Conservation (phyloP, 2,888 invertebrate genomes). For the Cheilosia impressa region DNA sequence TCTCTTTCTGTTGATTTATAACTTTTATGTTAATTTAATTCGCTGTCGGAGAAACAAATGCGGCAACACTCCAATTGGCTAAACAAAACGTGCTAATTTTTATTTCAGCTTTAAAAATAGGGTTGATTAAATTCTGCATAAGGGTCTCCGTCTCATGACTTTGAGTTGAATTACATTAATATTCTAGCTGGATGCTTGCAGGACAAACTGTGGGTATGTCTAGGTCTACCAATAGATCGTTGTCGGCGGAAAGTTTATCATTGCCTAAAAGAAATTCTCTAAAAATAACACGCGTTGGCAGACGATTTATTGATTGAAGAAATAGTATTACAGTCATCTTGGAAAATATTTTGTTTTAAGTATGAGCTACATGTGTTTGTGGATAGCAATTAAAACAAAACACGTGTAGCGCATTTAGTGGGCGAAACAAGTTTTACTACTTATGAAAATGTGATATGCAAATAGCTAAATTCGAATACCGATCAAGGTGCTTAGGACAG, state of each 20-base stretch:
- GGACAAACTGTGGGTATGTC: background rate
- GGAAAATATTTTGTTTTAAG: constrained; percentile 31
- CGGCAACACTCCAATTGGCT: constrained; percentile 48
- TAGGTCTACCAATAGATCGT: background rate
- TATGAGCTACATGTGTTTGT: constrained; percentile 16
- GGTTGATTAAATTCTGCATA: constrained; percentile 26
- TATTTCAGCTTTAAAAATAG: constrained; percentile 21
- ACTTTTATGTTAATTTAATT: constrained; percentile 66
- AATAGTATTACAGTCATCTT: constrained; percentile 34
- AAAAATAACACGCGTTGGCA: constrained; percentile 50
- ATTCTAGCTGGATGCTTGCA: background rate
- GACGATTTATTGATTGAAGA: constrained; percentile 17
- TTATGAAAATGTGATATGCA: constrained; percentile 6
- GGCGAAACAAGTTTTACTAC: constrained; percentile 33
- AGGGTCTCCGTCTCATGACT: constrained; percentile 44
- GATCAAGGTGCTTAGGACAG: background rate
- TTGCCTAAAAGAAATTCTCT: constrained; percentile 29
- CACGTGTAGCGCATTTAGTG: constrained; percentile 32
- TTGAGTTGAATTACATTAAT: constrained; percentile 7
- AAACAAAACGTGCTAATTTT: constrained; percentile 61
- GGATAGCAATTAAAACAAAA: constrained; percentile 25
- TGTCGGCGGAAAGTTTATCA: background rate
- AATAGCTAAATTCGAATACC: background rate
- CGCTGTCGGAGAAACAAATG: constrained; percentile 39
- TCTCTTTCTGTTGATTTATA: constrained; percentile 37